phyloP scores from a whole-genome alignment of 2,113 vertebrate genomes.

The Stigmatopora argus region DNA sequence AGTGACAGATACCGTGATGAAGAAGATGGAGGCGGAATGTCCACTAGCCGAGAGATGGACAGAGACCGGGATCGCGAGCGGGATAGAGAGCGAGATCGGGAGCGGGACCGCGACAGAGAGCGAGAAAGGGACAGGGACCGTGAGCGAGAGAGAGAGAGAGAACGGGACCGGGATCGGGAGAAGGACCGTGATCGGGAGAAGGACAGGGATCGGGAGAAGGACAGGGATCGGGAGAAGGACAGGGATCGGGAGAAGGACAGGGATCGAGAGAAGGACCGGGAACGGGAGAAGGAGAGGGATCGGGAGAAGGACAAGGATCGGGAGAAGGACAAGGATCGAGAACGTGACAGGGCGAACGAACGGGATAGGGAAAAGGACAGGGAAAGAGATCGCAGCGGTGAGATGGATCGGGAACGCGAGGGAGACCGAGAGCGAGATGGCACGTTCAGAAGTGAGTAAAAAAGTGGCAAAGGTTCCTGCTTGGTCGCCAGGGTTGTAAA shows the following conservation, averaged over 20 bases:
- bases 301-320: slow-evolving; percentile 49
- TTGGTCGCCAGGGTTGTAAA: not conserved
- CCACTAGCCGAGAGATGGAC: slow-evolving; percentile 45
- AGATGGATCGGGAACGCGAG: slow-evolving; percentile 43
- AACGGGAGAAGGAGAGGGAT: slow-evolving; percentile 34
- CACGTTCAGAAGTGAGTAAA: slow-evolving; percentile 75
- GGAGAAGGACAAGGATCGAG: slow-evolving; percentile 58
- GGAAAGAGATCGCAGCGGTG: slow-evolving; percentile 19
- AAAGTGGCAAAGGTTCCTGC: not conserved
- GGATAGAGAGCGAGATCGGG: slow-evolving; percentile 51
- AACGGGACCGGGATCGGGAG: slow-evolving; percentile 58
- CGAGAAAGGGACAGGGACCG: slow-evolving; percentile 34
- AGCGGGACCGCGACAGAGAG: slow-evolving; percentile 26
- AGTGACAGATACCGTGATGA: slow-evolving; percentile 73
- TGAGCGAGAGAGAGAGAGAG: slow-evolving; percentile 37
- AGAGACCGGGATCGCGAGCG: slow-evolving; percentile 34
- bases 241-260: slow-evolving; percentile 22
- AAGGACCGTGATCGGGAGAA: slow-evolving; percentile 58
- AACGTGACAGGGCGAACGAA: slow-evolving; percentile 51
- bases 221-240: slow-evolving; percentile 17
- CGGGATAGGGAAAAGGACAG: slow-evolving; percentile 14
- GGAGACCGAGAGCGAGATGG: slow-evolving; percentile 47
- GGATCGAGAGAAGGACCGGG: slow-evolving; percentile 46
- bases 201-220: slow-evolving; percentile 52
- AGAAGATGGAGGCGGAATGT: slow-evolving; percentile 46